Evolutionary conservation across 2,888 invertebrate genomes (phyloP).

Genomic region (Eilema caniola): DNA sequence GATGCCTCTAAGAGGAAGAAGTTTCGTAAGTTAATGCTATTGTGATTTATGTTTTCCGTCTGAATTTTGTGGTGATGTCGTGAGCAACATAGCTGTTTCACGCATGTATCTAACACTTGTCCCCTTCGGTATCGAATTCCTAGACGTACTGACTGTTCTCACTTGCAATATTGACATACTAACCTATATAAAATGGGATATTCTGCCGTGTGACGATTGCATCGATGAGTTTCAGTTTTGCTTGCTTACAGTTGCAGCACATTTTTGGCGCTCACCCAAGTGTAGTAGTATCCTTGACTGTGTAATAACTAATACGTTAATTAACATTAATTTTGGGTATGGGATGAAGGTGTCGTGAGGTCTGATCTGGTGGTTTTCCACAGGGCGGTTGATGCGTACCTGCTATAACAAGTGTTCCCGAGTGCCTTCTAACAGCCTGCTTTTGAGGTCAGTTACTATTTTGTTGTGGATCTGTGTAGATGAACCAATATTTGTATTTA

Average conservation of each 20-base stretch:
- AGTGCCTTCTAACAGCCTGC: slow-evolving; percentile 84
- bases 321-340: slow-evolving; percentile 58
- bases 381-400: slow-evolving; percentile 83
- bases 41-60: slow-evolving; percentile 54
- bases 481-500: slow-evolving; percentile 38
- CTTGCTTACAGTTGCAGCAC: slow-evolving; percentile 72
- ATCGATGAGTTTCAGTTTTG: slow-evolving; percentile 77
- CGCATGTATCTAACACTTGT: slow-evolving; percentile 57
- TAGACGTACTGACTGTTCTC: slow-evolving; percentile 47
- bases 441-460: slow-evolving; percentile 81
- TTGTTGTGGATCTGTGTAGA: slow-evolving; percentile 44
- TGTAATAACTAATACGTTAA: slow-evolving; percentile 66
- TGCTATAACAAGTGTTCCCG: slow-evolving; percentile 79
- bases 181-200: slow-evolving; percentile 59
- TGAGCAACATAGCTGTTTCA: slow-evolving; percentile 46
- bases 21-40: slow-evolving; percentile 75
- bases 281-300: slow-evolving; percentile 83
- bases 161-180: slow-evolving; percentile 57
- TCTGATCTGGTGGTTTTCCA: slow-evolving; percentile 78
- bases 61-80: slow-evolving; percentile 42
- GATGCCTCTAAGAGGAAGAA: slow-evolving; percentile 81
- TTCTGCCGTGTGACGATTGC: slow-evolving; percentile 59
- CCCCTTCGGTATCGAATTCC: slow-evolving; percentile 40
- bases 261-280: slow-evolving; percentile 79
- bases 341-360: slow-evolving; percentile 49